Percentiles rank a stretch among this genome's conserved stretches.
Evolutionary conservation across 2,888 invertebrate species (phyloP).

Genomic region (Onchidella celtica): DNA sequence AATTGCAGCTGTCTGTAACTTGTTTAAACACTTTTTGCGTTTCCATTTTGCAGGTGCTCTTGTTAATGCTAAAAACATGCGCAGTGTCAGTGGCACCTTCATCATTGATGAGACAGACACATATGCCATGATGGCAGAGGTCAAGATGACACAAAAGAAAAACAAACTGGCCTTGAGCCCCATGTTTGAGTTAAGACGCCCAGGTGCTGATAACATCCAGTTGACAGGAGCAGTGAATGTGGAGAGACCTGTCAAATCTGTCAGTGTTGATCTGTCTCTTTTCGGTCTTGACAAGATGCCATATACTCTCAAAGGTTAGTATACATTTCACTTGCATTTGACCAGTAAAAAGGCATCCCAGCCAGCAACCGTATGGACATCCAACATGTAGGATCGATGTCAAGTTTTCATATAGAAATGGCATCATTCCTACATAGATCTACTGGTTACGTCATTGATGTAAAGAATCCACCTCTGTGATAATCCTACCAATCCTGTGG

Average conservation of each 20-base stretch:
- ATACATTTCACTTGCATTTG: not conserved
- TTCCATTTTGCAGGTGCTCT: slow-evolving; percentile 56
- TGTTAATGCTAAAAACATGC: slow-evolving; percentile 53
- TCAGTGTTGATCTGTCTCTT: slow-evolving; percentile 59
- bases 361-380: no score
- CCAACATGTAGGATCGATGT: no score
- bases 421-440: no score
- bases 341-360: no score
- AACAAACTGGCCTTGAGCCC: slow-evolving; percentile 57
- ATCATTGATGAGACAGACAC: slow-evolving; percentile 61
- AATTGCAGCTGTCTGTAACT: no score
- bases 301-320: slow-evolving; percentile 16
- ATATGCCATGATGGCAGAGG: slow-evolving; percentile 64
- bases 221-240: slow-evolving; percentile 56
- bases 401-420: no score
- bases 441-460: no score
- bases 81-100: slow-evolving; percentile 61
- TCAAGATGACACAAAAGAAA: slow-evolving; percentile 58
- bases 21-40: no score
- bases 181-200: slow-evolving; percentile 61
- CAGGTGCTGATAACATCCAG: slow-evolving; percentile 58
- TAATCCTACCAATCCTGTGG: no score
- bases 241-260: slow-evolving; percentile 7
- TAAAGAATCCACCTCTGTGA: no score
- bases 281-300: slow-evolving; percentile 57